phyloP scores from a whole-genome alignment of 2,113 vertebrate species.

The Vireo altiloquus region DNA sequence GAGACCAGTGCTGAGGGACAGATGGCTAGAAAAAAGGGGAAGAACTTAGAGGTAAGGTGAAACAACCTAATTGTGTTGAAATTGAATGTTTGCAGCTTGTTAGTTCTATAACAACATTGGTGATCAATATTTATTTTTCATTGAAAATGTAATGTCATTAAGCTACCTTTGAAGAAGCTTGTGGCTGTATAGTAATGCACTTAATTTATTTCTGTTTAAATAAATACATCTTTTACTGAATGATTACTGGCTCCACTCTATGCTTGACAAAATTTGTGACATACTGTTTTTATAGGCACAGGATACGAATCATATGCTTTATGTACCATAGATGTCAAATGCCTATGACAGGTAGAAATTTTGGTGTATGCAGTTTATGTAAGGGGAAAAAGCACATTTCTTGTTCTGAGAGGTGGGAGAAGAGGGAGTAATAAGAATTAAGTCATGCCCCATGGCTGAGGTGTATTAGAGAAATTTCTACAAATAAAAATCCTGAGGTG shows the following conservation, averaged over 20 bases:
- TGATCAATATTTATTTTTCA: constrained; percentile 29
- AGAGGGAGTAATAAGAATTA: neutral
- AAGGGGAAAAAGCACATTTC: neutral
- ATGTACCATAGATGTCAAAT: neutral
- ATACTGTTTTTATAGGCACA: constrained; percentile 10
- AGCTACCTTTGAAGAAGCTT: constrained; percentile 3
- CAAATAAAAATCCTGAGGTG: neutral
- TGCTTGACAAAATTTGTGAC: constrained; percentile 34
- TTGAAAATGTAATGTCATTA: neutral
- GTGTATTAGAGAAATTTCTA: neutral
- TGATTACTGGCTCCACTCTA: neutral
- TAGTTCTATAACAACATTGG: neutral
- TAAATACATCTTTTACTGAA: constrained; percentile 8
- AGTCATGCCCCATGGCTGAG: neutral
- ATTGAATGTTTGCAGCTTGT: neutral
- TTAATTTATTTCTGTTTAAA: constrained; percentile 30
- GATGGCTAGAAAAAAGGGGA: neutral
- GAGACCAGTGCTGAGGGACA: neutral
- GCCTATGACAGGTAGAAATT: constrained; percentile 15
- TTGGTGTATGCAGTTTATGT: neutral
- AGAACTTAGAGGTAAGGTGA: neutral
- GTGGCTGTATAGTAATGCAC: neutral
- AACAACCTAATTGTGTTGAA: neutral
- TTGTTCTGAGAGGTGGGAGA: neutral
- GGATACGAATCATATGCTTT: constrained; percentile 38